A percentile compares a stretch with the other conserved stretches of the same genome.
Evolutionary conservation across 2,113 vertebrate species (phyloP).

Genomic region (Eulacestoma nigropectus): DNA sequence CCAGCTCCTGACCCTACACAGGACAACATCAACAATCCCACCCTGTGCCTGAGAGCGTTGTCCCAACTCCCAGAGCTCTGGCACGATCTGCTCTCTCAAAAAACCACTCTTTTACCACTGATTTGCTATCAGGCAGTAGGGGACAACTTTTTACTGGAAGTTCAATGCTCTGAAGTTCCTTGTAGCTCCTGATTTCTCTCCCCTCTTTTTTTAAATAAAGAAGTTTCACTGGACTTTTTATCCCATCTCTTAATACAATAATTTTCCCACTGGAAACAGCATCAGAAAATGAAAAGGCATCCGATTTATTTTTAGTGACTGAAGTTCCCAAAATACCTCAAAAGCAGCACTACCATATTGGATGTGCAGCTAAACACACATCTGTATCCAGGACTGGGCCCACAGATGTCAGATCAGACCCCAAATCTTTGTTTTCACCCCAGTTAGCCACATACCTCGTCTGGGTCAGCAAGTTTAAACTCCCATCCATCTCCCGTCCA

Average conservation of each 20-base stretch:
- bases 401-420: not conserved
- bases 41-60: not conserved
- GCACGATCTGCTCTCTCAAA: not conserved
- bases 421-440: not conserved
- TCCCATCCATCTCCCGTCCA: conserved; percentile 92
- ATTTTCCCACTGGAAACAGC: not conserved
- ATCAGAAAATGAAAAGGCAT: not conserved
- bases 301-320: not conserved
- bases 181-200: not conserved
- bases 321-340: not conserved
- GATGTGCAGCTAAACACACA: not conserved
- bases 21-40: not conserved
- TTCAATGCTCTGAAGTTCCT: not conserved
- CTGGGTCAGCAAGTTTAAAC: conserved; percentile 87
- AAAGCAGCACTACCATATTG: not conserved
- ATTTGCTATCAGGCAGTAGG: not conserved
- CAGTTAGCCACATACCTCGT: conserved; percentile 75
- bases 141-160: not conserved
- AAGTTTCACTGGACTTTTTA: not conserved
- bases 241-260: not conserved
- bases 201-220: rapidly evolving
- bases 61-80: not conserved
- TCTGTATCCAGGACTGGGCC: not conserved
- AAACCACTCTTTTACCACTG: rapidly evolving
- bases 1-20: not conserved